phyloP scores from a whole-genome alignment of 2,113 vertebrate genomes.

The Eonycteris spelaea region DNA sequence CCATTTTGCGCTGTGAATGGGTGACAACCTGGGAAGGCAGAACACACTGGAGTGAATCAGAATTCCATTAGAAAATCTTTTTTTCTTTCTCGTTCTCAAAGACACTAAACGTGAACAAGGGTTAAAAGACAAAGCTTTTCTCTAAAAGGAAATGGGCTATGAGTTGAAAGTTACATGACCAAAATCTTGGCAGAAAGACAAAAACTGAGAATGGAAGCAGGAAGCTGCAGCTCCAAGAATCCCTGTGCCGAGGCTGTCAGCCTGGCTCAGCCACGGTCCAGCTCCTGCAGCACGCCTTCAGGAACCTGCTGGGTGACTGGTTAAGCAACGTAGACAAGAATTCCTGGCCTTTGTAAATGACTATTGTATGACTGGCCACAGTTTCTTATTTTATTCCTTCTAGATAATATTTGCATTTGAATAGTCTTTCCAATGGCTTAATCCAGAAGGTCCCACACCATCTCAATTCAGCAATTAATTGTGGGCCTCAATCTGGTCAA shows the following conservation, averaged over 20 bases:
- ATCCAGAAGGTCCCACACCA: not conserved
- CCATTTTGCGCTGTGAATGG: not conserved
- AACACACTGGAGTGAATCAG: not conserved
- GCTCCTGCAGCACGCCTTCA: not conserved
- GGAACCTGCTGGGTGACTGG: not conserved
- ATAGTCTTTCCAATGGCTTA: not conserved
- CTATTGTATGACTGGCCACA: not conserved
- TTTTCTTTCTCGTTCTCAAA: not conserved
- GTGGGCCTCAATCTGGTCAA: not conserved
- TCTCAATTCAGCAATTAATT: not conserved
- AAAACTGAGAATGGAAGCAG: not conserved
- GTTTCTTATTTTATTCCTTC: constrained; percentile 29
- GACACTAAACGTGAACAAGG: not conserved
- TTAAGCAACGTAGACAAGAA: not conserved
- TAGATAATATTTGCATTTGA: constrained; percentile 31
- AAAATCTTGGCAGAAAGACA: constrained; percentile 31
- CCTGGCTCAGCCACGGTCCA: fast-evolving
- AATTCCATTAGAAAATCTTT: constrained; percentile 48
- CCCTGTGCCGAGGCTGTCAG: not conserved
- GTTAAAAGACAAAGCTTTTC: constrained; percentile 49
- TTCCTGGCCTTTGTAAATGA: not conserved
- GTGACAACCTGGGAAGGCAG: constrained; percentile 19
- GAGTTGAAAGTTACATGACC: not conserved
- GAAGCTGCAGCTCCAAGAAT: not conserved
- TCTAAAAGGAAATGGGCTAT: not conserved